These are phyloP conservation scores for Tangara arthus DNA, from an alignment of 2,797 vertebrate genomes.

Conservation along the genomic window DNA sequence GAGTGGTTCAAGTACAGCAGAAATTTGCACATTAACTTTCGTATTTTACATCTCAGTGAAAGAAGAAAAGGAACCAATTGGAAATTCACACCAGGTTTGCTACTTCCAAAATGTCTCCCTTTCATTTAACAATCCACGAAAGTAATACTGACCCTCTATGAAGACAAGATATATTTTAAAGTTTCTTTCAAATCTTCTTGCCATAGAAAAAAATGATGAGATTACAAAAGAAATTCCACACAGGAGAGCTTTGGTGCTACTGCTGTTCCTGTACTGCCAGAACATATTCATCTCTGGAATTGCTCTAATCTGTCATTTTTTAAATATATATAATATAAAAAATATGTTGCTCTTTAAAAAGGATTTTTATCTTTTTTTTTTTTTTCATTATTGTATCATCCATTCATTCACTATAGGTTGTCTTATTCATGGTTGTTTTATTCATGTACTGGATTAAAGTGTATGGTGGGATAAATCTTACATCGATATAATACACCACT, in stretches of 20 bases:
- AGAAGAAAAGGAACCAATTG: not conserved
- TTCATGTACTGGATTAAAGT: not conserved
- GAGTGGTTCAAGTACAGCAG: not conserved
- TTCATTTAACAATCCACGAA: not conserved
- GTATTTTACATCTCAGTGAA: not conserved
- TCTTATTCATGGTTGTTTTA: not conserved
- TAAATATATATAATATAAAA: not conserved
- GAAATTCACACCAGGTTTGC: conserved; percentile 8
- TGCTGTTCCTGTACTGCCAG: not conserved
- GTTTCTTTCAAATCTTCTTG: not conserved
- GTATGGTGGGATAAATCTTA: not conserved
- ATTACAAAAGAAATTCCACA: not conserved
- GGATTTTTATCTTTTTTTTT: not conserved
- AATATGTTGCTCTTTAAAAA: not conserved
- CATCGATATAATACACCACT: not conserved
- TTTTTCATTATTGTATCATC: not conserved
- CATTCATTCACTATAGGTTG: not conserved
- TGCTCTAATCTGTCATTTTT: not conserved
- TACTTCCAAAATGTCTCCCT: not conserved
- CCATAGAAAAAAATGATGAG: not conserved
- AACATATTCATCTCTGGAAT: not conserved
- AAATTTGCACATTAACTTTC: not conserved
- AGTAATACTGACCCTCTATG: not conserved
- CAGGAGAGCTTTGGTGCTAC: not conserved
- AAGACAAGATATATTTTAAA: not conserved